Evolutionary conservation across 1,140 invertebrate genomes (phyloP).

Genomic region (Goniozus legneri): DNA sequence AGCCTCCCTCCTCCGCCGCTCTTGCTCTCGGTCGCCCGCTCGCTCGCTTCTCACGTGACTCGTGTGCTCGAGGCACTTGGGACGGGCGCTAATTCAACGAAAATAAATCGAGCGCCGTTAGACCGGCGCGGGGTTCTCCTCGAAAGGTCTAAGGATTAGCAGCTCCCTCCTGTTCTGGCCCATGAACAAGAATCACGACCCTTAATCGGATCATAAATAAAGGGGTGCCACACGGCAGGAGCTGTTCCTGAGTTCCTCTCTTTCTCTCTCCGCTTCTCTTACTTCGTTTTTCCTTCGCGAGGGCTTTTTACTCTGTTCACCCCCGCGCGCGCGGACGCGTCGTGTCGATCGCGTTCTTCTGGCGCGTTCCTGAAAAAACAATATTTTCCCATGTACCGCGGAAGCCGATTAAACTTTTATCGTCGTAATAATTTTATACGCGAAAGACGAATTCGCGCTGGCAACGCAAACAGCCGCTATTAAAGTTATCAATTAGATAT

Average conservation of each 20-base stretch:
- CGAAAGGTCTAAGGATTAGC: slow-evolving; percentile 17
- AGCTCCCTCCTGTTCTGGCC: slow-evolving; percentile 16
- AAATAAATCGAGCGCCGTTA: slow-evolving; percentile 20
- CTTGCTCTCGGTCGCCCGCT: too few relatives aligned
- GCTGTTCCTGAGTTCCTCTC: slow-evolving; percentile 2
- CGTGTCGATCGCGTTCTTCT: background rate
- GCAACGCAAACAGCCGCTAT: too few relatives aligned
- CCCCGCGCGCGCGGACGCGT: too few relatives aligned
- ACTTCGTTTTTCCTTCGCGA: background rate
- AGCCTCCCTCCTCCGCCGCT: too few relatives aligned
- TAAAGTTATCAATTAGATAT: too few relatives aligned
- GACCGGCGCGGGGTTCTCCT: slow-evolving; percentile 7
- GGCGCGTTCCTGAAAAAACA: background rate
- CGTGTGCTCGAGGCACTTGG: slow-evolving; percentile 3
- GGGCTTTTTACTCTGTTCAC: background rate
- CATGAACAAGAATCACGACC: slow-evolving; percentile 18
- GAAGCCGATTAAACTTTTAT: background rate
- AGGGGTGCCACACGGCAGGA: slow-evolving; percentile 7
- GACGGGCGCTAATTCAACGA: slow-evolving; percentile 22
- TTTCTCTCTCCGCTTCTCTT: background rate
- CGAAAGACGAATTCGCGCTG: too few relatives aligned
- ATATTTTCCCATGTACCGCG: background rate
- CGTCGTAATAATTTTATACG: background rate
- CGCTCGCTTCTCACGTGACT: too few relatives aligned
- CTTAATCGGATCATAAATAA: slow-evolving; percentile 25